Evolutionary conservation across 2,797 vertebrate species (phyloP).

Genomic region (Sebastes trivittatus): DNA sequence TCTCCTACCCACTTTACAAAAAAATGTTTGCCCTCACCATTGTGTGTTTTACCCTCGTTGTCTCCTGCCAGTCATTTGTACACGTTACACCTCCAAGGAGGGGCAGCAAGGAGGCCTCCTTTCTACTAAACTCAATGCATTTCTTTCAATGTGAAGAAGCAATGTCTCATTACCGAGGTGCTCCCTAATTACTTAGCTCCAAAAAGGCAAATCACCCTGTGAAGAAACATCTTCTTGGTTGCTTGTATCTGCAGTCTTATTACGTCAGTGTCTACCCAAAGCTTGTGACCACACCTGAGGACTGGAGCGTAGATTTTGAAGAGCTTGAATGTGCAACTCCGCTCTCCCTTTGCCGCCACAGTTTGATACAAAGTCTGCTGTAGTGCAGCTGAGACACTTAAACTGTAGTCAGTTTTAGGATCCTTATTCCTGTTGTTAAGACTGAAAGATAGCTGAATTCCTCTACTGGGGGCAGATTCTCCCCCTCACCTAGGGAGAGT

Average conservation of each 20-base stretch:
- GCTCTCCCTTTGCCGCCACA: not conserved
- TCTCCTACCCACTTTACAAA: not conserved
- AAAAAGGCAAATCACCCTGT: not conserved
- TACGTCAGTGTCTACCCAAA: not conserved
- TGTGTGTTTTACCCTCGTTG: not conserved
- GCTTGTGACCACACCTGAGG: not conserved
- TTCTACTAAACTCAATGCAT: not conserved
- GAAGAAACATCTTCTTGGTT: not conserved
- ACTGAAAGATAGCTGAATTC: not conserved
- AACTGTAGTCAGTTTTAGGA: not conserved
- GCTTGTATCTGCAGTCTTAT: not conserved
- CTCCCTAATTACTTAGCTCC: not conserved
- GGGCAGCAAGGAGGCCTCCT: not conserved
- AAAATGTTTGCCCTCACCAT: not conserved
- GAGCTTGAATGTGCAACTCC: not conserved
- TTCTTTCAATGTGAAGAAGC: not conserved
- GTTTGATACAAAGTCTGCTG: not conserved
- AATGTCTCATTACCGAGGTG: not conserved
- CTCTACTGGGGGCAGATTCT: not conserved
- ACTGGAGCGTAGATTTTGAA: not conserved
- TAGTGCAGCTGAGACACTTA: not conserved
- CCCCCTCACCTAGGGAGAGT: not conserved
- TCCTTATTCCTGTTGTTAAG: not conserved
- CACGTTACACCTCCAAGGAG: not conserved
- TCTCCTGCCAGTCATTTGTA: not conserved